These are phyloP conservation scores for Neomonachus schauinslandi DNA, from an alignment of 2,113 vertebrate species.

Conservation along the genomic window DNA sequence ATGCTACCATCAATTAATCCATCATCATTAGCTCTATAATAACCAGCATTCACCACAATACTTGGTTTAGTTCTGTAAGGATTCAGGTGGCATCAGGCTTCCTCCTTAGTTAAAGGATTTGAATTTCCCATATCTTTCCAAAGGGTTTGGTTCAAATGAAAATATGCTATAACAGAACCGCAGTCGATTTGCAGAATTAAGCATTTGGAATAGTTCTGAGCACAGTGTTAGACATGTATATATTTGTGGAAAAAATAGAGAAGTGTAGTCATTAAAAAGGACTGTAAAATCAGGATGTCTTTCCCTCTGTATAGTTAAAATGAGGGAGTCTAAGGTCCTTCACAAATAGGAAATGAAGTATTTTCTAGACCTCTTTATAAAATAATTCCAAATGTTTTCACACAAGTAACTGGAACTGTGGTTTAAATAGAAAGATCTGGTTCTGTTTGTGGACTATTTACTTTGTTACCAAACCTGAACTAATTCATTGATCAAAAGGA, in stretches of 20 bases:
- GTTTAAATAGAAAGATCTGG: neutral
- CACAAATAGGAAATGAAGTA: neutral
- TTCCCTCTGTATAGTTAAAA: neutral
- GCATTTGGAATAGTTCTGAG: neutral
- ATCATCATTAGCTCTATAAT: conserved; percentile 53
- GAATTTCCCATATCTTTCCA: neutral
- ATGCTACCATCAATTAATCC: conserved; percentile 13
- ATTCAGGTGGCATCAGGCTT: neutral
- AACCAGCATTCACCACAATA: neutral
- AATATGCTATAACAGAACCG: neutral
- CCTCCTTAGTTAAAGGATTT: neutral
- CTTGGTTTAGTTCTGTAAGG: neutral
- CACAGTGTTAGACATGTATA: neutral
- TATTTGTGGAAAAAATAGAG: conserved; percentile 25
- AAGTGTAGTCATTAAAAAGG: neutral
- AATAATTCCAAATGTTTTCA: conserved; percentile 33
- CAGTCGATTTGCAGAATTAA: neutral
- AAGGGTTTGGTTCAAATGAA: neutral
- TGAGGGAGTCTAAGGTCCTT: neutral
- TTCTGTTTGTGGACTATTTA: neutral
- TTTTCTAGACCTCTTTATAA: neutral
- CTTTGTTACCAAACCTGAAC: neutral
- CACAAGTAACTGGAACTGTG: neutral
- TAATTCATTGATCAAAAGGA: neutral
- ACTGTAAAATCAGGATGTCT: neutral